phyloP scores from a whole-genome alignment of 2,113 vertebrate genomes.

The Microcebus murinus region DNA sequence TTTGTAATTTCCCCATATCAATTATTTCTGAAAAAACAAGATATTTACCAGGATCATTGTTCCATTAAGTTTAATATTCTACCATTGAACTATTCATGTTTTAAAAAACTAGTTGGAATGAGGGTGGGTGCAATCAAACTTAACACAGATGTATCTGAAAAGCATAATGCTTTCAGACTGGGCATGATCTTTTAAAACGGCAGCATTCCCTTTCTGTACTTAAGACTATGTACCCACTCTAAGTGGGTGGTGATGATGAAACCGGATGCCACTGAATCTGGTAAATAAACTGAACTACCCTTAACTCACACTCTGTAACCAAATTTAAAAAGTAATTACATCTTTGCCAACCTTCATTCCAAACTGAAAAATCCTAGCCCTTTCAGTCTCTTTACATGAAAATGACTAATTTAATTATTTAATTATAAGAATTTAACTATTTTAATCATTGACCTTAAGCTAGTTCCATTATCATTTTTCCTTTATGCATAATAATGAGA shows the following conservation, averaged over 20 bases:
- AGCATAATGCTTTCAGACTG: neutral
- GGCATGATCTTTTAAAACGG: neutral
- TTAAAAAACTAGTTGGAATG: neutral
- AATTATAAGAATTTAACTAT: too few species aligned
- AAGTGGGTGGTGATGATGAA: neutral
- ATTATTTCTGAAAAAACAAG: slow-evolving; percentile 30
- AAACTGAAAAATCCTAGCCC: too few species aligned
- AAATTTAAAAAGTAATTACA: neutral
- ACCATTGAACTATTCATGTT: neutral
- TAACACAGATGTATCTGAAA: neutral
- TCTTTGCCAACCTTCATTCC: too few species aligned
- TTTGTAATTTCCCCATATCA: neutral
- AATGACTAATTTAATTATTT: too few species aligned
- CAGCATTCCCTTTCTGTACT: neutral
- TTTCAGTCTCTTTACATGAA: too few species aligned
- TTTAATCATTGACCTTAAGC: too few species aligned
- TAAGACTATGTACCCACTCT: neutral
- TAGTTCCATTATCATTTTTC: too few species aligned
- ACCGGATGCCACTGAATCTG: neutral
- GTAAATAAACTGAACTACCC: neutral
- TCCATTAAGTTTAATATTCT: neutral
- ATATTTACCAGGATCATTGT: neutral
- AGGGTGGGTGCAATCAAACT: neutral
- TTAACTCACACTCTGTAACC: neutral
- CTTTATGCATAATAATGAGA: too few species aligned